These are phyloP conservation scores for Macropis europaea DNA, from an alignment of 2,888 invertebrate genomes.

Conservation along the genomic window DNA sequence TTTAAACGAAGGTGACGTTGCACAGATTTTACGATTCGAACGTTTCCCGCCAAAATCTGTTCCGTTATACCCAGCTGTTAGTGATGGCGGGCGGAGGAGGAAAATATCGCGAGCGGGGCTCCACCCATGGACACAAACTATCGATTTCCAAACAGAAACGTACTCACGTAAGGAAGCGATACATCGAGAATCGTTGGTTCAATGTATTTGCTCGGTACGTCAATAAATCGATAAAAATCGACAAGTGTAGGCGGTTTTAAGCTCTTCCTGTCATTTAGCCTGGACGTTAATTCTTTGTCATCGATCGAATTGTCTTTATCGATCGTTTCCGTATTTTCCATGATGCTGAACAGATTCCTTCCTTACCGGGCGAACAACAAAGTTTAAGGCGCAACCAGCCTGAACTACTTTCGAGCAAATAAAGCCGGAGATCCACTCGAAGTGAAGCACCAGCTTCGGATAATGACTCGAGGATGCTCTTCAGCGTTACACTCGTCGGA, in stretches of 20 bases:
- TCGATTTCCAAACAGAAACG: slow-evolving; percentile 27
- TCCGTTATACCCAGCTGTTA: too few relatives aligned
- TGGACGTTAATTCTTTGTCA: not conserved
- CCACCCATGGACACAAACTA: too few relatives aligned
- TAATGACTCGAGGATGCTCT: slow-evolving; percentile 35
- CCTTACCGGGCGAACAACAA: not conserved
- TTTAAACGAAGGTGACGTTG: too few relatives aligned
- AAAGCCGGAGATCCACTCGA: slow-evolving; percentile 22
- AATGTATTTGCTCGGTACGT: slow-evolving; percentile 62
- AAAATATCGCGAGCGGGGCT: too few relatives aligned
- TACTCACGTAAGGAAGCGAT: slow-evolving; percentile 82
- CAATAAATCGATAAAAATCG: slow-evolving; percentile 79
- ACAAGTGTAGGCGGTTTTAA: slow-evolving; percentile 82
- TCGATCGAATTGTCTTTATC: not conserved
- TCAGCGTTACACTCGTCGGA: slow-evolving; percentile 12
- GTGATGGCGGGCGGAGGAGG: too few relatives aligned
- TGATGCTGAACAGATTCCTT: not conserved
- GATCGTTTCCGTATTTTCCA: slow-evolving; percentile 2
- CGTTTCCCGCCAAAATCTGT: not conserved
- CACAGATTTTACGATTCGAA: too few relatives aligned
- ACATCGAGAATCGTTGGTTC: slow-evolving; percentile 83
- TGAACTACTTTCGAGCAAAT: slow-evolving; percentile 15
- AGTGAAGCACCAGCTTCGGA: slow-evolving; percentile 9
- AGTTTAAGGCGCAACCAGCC: slow-evolving; percentile 3
- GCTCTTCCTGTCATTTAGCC: slow-evolving; percentile 3